Evolutionary conservation across 2,797 vertebrate genomes (phyloP).

Genomic region (Hephaestus fuliginosus): DNA sequence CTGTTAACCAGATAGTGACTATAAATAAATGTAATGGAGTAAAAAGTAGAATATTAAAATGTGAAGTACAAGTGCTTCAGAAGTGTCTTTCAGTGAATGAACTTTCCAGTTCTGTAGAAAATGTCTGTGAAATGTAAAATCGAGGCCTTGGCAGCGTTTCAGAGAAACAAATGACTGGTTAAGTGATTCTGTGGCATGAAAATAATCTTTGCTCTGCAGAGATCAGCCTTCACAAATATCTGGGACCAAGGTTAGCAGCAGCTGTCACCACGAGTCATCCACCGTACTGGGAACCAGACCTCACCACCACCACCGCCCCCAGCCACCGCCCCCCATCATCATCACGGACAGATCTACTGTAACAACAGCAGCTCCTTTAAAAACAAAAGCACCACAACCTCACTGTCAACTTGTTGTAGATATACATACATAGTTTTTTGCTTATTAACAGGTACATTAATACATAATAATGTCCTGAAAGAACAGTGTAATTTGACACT

Average conservation of each 20-base stretch:
- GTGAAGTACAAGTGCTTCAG: neutral
- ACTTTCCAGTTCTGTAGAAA: neutral
- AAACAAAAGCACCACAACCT: conserved; percentile 11
- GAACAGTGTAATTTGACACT: neutral
- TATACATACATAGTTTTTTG: too few relatives aligned
- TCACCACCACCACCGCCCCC: neutral
- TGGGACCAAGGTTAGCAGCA: conserved; percentile 49
- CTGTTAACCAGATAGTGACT: neutral
- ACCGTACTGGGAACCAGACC: conserved; percentile 30
- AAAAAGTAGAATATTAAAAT: conserved; percentile 1
- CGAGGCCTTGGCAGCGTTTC: neutral
- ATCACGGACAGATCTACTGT: conserved; percentile 31
- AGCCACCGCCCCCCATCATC: neutral
- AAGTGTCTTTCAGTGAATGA: neutral
- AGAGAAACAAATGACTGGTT: conserved; percentile 21
- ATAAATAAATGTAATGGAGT: neutral
- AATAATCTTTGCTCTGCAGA: conserved; percentile 48
- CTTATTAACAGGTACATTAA: too few relatives aligned
- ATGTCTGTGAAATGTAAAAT: neutral
- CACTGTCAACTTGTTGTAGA: neutral
- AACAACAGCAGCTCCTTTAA: conserved; percentile 34
- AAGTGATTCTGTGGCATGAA: conserved; percentile 26
- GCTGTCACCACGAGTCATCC: conserved; percentile 52
- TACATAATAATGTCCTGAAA: neutral
- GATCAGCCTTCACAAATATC: conserved; percentile 62